These are phyloP conservation scores for Takifugu flavidus DNA, from an alignment of 2,113 vertebrate genomes.

Conservation along the genomic window DNA sequence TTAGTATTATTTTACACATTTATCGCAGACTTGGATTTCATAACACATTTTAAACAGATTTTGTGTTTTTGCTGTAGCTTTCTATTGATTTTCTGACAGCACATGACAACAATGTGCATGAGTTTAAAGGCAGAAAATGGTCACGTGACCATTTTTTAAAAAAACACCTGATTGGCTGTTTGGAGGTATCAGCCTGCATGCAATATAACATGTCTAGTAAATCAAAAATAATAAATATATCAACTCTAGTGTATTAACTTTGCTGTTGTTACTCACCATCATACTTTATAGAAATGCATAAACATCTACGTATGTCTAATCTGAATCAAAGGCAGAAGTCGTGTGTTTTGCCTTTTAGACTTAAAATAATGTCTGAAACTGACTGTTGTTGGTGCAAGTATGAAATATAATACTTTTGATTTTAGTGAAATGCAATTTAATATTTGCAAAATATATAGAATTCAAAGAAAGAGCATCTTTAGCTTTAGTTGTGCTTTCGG, in stretches of 20 bases:
- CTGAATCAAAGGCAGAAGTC: background rate
- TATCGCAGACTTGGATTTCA: constrained; percentile 12
- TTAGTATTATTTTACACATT: constrained; percentile 18
- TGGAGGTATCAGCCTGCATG: background rate
- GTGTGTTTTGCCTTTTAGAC: too few relatives aligned
- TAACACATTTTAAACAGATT: constrained; percentile 18
- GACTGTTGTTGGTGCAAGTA: too few relatives aligned
- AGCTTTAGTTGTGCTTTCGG: too few relatives aligned
- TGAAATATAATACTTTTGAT: too few relatives aligned
- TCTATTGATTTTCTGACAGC: constrained; percentile 4
- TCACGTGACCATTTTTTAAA: constrained; percentile 6
- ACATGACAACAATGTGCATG: constrained; percentile 41
- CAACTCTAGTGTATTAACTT: too few relatives aligned
- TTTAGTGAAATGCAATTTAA: too few relatives aligned
- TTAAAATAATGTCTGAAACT: too few relatives aligned
- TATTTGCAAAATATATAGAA: too few relatives aligned
- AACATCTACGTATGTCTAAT: background rate
- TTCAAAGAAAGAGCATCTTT: too few relatives aligned
- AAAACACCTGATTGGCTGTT: constrained; percentile 35
- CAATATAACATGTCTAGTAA: background rate
- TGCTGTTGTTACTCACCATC: too few relatives aligned
- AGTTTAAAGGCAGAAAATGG: constrained; percentile 3
- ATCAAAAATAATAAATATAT: too few relatives aligned
- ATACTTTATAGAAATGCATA: too few relatives aligned
- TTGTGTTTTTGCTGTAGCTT: background rate